phyloP scores from a whole-genome alignment of 2,113 vertebrate genomes.

The Chaenocephalus aceratus region DNA sequence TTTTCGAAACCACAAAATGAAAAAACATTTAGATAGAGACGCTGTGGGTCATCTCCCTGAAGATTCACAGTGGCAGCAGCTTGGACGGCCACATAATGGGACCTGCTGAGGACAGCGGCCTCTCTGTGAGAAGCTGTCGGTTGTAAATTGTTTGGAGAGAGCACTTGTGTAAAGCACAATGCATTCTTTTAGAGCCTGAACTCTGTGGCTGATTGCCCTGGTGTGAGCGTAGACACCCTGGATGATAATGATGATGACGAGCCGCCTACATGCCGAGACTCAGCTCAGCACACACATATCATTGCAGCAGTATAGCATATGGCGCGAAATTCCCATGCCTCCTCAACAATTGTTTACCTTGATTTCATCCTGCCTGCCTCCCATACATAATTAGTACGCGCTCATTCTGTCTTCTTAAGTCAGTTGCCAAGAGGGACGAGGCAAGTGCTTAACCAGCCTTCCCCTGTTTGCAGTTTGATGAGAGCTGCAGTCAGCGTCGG shows the following conservation, averaged over 20 bases:
- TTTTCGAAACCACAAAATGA: slow-evolving; percentile 17
- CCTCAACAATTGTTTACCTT: slow-evolving; percentile 68
- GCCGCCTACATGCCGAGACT: slow-evolving; percentile 20
- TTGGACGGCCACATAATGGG: slow-evolving; percentile 29
- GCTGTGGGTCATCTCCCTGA: slow-evolving; percentile 19
- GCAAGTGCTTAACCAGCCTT: slow-evolving; percentile 39
- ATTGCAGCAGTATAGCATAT: slow-evolving; percentile 52
- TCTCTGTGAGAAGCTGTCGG: slow-evolving; percentile 12
- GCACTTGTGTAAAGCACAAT: slow-evolving; percentile 39
- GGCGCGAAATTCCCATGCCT: slow-evolving; percentile 55
- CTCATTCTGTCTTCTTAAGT: slow-evolving; percentile 50
- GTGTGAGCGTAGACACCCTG: slow-evolving; percentile 34
- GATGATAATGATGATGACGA: slow-evolving; percentile 66
- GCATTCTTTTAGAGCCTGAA: slow-evolving; percentile 41
- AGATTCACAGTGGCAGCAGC: slow-evolving; percentile 21
- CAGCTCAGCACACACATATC: slow-evolving; percentile 27
- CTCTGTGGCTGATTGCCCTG: slow-evolving; percentile 32
- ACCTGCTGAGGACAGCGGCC: slow-evolving; percentile 21
- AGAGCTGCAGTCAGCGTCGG: slow-evolving; percentile 12
- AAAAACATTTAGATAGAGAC: slow-evolving; percentile 15
- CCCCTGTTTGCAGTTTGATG: slow-evolving; percentile 28
- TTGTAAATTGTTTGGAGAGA: slow-evolving; percentile 21
- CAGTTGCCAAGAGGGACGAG: slow-evolving; percentile 52
- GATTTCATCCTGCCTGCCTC: slow-evolving; percentile 51
- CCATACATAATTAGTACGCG: slow-evolving; percentile 62